Evolutionary conservation across 1,140 invertebrate species (phyloP).

Genomic region (Protaetia brevitarsis): DNA sequence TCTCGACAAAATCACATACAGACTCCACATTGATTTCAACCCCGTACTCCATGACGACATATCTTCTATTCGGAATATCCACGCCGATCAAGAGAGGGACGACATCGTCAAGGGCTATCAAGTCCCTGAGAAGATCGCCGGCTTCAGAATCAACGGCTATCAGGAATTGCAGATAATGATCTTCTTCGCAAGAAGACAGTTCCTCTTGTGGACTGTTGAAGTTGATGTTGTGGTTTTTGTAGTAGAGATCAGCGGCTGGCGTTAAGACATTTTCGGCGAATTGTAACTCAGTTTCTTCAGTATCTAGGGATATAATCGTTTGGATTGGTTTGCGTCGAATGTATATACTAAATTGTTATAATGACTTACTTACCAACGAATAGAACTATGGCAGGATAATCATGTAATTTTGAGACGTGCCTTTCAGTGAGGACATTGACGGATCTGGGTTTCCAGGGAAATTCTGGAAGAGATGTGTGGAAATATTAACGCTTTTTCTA

Average conservation of each 20-base stretch:
- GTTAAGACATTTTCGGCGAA: constrained; percentile 68
- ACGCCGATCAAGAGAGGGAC: constrained; percentile 71
- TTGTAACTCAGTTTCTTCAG: constrained; percentile 73
- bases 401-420: constrained; percentile 68
- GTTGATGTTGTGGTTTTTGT: constrained; percentile 64
- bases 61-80: constrained; percentile 68
- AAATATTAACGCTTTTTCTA: too few species aligned
- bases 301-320: constrained; percentile 52
- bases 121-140: constrained; percentile 70
- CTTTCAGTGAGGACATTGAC: constrained; percentile 74
- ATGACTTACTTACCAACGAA: constrained; percentile 66
- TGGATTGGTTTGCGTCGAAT: background rate
- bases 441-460: constrained; percentile 77
- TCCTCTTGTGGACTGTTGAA: constrained; percentile 58
- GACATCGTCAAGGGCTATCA: constrained; percentile 70
- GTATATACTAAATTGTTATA: background rate
- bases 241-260: constrained; percentile 64
- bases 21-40: constrained; percentile 71
- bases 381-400: constrained; percentile 72
- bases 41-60: constrained; percentile 70
- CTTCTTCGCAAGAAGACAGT: constrained; percentile 45
- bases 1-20: constrained; percentile 69
- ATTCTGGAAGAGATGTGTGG: too few species aligned
- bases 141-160: constrained; percentile 54
- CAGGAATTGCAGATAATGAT: constrained; percentile 46